Percentiles rank a stretch among this genome's conserved stretches.
Evolutionary conservation across 2,888 invertebrate genomes (phyloP).

Genomic region (Phanerotoma sp.): DNA sequence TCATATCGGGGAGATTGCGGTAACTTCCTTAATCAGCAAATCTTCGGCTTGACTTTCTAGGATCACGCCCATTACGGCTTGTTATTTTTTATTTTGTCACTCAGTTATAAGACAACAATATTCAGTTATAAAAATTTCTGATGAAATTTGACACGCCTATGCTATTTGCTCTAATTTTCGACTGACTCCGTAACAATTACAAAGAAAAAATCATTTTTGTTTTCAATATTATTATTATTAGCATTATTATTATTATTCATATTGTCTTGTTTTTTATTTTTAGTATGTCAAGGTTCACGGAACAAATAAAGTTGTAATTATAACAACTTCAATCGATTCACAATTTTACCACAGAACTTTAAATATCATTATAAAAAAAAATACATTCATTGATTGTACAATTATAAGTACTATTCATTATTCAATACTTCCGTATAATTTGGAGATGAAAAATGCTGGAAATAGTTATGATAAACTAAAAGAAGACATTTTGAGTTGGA

Average conservation of each 20-base stretch:
- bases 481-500: conserved; percentile 60
- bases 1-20: no score
- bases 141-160: no score
- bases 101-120: no score
- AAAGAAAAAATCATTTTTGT: no score
- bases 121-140: no score
- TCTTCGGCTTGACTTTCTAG: no score
- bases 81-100: no score
- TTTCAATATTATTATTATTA: no score
- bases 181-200: no score
- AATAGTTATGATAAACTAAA: conserved; percentile 56
- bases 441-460: conserved; percentile 53
- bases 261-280: conserved; percentile 26
- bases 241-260: neutral
- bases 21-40: no score
- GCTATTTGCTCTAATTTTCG: no score
- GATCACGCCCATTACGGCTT: no score
- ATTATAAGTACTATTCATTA: conserved; percentile 64
- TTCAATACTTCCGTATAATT: conserved; percentile 60
- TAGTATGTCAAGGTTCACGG: conserved; percentile 53
- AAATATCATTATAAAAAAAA: conserved; percentile 63
- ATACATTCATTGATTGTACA: conserved; percentile 65
- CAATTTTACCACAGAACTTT: conserved; percentile 62
- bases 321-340: conserved; percentile 63
- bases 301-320: conserved; percentile 60